Conservation (phyloP, 2,797 vertebrate genomes). For the Pipistrellus nathusii region DNA sequence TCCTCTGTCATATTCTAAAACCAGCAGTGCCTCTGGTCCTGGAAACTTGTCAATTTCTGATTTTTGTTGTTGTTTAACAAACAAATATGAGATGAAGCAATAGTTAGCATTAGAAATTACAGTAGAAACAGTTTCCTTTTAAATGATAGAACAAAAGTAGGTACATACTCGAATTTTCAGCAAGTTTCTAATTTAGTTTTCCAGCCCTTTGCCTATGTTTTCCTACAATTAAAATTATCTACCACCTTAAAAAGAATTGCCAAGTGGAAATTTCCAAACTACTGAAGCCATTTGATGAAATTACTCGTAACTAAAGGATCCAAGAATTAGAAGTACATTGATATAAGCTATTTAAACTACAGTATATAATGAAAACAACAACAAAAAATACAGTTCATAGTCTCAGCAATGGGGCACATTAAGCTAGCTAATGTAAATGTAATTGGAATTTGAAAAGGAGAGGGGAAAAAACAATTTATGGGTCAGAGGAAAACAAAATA, state of each 20-base stretch:
- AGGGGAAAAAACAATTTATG: neutral
- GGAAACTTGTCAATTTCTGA: neutral
- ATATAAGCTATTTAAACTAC: neutral
- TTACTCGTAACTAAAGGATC: neutral
- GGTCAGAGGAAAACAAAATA: neutral
- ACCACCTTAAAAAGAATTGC: neutral
- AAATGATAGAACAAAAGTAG: constrained; percentile 12
- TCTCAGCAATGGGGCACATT: neutral
- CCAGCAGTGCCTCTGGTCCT: neutral
- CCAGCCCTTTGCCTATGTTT: neutral
- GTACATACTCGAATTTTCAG: neutral
- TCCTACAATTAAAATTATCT: neutral
- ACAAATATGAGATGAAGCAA: neutral
- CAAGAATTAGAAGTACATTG: neutral
- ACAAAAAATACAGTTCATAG: neutral
- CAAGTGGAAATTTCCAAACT: neutral
- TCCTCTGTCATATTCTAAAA: neutral
- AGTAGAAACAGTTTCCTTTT: constrained; percentile 23
- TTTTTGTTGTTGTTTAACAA: constrained; percentile 12
- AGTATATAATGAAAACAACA: neutral
- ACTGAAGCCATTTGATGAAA: neutral
- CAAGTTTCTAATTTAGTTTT: constrained; percentile 21
- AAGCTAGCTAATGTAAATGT: neutral
- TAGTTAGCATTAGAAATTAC: constrained; percentile 37
- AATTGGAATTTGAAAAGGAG: neutral